Evolutionary conservation across 2,888 invertebrate species (phyloP), one percentile per base, ranked within the genome.

Genomic region (Euzophera pinguis): DNA sequence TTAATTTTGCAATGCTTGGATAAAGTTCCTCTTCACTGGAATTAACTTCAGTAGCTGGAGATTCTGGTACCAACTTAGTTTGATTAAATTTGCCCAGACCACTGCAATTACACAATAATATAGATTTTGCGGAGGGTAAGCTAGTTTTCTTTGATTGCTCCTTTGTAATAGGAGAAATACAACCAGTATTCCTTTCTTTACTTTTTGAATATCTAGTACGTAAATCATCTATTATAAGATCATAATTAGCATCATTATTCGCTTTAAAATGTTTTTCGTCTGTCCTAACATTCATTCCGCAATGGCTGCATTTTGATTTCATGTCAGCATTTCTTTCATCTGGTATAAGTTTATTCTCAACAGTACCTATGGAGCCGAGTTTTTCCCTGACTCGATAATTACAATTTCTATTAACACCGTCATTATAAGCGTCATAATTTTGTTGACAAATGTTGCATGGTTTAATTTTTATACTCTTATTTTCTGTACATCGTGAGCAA

Each of bases 1-100:
- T 80, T 49, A 81, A 58, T 55, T 74, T 64, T 27, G 67, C 70
- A 27, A 67, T 65, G 6, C 68, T 59, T 29, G 61, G 55, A 29
- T 58, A 52, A 2, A 52, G 7, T 8, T 53, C 58, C 51, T 55
- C 61, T 34, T 50, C 52, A 9, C 52, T 54, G 52, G 56, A 52
- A 12, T 34, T 34, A 41, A 29, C 29, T 13, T 53, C 29, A 4
- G 49, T 4, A 0, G 38, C 17, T 27, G 1, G 12, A 5, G 3
- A 6, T 9, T 27, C 8, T 10, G 4, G 38, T 43, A 1, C 7
- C 7, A 29, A 13, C 5, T 29, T 22, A 12, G 6, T 7, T 43
- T 43, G 27, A 1, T 43, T 43, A 39, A 39, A 9, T 12, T 39
- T 39, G 1, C 14, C 9, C 7, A 14, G 37, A 39, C 7, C 9